A percentile compares a stretch with the other conserved stretches of the same genome.
These are phyloP conservation scores for Loripinus fragilis DNA, from an alignment of 2,888 invertebrate genomes.

Conservation along the genomic window DNA sequence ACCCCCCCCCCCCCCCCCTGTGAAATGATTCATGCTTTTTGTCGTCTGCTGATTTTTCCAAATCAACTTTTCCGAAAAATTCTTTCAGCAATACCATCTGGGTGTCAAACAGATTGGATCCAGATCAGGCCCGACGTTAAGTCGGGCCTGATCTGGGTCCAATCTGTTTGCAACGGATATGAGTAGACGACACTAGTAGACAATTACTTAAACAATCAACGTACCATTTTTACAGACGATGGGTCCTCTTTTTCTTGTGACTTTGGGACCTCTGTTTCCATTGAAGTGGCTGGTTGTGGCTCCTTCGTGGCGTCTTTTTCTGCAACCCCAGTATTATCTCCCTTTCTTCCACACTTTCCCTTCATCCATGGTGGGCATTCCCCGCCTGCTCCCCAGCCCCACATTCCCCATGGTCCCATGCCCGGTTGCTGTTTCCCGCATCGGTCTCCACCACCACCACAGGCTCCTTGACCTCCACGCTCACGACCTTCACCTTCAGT, in stretches of 20 bases:
- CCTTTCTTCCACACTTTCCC: constrained; percentile 19
- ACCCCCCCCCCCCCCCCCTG: too few relatives aligned
- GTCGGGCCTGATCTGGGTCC: background rate
- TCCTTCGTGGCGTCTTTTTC: constrained; percentile 9
- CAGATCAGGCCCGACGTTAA: too few relatives aligned
- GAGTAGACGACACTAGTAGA: background rate
- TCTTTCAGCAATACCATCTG: background rate
- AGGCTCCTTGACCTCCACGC: constrained; percentile 31
- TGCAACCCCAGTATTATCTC: background rate
- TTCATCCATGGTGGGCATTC: background rate
- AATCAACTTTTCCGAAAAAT: too few relatives aligned
- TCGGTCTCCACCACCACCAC: constrained; percentile 34
- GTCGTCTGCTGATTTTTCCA: too few relatives aligned
- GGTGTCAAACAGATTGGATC: too few relatives aligned
- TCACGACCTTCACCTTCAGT: constrained; percentile 42
- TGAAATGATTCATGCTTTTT: too few relatives aligned
- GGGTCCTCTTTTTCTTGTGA: background rate
- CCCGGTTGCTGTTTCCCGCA: constrained; percentile 31
- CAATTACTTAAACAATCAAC: background rate
- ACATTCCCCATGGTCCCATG: constrained; percentile 47
- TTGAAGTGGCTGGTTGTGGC: background rate
- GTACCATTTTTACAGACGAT: constrained; percentile 6
- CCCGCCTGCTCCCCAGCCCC: constrained; percentile 27
- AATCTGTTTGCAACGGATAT: background rate
- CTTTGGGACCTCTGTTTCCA: constrained; percentile 18